Base-by-base conservation (phyloP, 2,888 invertebrate genomes). In the Cerastoderma edule region DNA sequence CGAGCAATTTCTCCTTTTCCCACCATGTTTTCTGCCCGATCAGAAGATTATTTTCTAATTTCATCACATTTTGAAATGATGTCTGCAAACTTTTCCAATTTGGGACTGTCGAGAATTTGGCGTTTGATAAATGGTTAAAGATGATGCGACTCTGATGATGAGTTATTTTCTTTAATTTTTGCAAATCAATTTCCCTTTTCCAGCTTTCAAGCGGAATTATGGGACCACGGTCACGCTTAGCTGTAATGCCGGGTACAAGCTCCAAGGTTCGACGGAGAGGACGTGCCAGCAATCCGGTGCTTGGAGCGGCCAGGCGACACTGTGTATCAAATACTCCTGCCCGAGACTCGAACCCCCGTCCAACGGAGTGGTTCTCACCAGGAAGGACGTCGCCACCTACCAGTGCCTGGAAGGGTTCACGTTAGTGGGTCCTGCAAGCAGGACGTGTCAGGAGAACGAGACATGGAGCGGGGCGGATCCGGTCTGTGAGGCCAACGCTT, bases 391-490 rank as follows among this genome's bases (percentile, higher is more conserved):
- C 6, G 85, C 84, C 13, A 80, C 80, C 4, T 98, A 98, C 93
- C 95, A 95, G 10, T 99, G 99, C 92, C 96, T 97, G 19, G 95
- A 96, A 69, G 97, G 97, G 0, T 98, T 96, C 93, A 96, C 96
- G 91, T 95, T 98, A 74, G 96, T 97, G 0, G 99, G 99, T 0
- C 94, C 96, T 0, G 95, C 96, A 89, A 96, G 96, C 89, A 94
- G 98, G 67, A 95, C 95, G 16, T 93, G 93, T 80, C 89, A 89
- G 60, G 89, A 88, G 3, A 86, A 92, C 64, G 91, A 90, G n/a
- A 81, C 78, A 2, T 92, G 91, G 90, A 86, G 83, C 54, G 85
- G 79, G 0, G 60, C 64, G 0, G 77, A 73, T 1, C 92, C 92
- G 16, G 76, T 77, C n/a, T 92, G 92, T 73, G 65, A 75, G 2